A percentile compares a stretch with the other conserved stretches of the same genome.
phyloP scores from a whole-genome alignment of 2,797 vertebrate genomes.

The Squalus acanthias region DNA sequence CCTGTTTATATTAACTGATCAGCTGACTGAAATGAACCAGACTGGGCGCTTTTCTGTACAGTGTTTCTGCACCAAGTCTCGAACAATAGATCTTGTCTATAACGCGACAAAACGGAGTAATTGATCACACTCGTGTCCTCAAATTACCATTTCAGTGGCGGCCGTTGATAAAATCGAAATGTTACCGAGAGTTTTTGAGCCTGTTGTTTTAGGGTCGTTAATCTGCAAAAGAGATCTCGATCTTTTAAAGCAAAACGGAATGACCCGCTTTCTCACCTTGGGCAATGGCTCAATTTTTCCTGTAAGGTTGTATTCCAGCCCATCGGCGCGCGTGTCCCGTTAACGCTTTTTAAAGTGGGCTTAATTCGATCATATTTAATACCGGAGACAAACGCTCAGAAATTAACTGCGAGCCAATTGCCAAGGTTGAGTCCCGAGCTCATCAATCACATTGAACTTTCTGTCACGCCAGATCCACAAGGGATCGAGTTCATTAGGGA shows the following conservation, averaged over 20 bases:
- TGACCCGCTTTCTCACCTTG: background rate
- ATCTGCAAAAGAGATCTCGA: background rate
- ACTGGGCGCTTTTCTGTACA: background rate
- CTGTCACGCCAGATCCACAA: constrained; percentile 50
- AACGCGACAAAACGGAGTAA: background rate
- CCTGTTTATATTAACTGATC: constrained; percentile 26
- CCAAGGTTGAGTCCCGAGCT: constrained; percentile 44
- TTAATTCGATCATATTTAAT: constrained; percentile 23
- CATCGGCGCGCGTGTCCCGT: background rate
- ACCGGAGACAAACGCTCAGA: background rate
- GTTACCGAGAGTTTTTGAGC: background rate
- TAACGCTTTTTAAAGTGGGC: constrained; percentile 11
- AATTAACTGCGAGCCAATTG: constrained; percentile 30
- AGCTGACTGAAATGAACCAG: constrained; percentile 25
- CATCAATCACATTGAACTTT: constrained; percentile 51
- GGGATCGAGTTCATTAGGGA: constrained; percentile 43
- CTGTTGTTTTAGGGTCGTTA: background rate
- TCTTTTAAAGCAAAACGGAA: background rate
- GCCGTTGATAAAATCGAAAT: background rate
- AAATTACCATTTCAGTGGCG: background rate
- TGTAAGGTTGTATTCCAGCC: background rate
- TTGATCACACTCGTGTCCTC: background rate
- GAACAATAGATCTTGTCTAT: background rate
- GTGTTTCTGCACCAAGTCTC: background rate
- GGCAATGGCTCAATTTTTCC: background rate